Base-by-base conservation (phyloP, 2,888 invertebrate genomes). In the Lingula anatina region DNA sequence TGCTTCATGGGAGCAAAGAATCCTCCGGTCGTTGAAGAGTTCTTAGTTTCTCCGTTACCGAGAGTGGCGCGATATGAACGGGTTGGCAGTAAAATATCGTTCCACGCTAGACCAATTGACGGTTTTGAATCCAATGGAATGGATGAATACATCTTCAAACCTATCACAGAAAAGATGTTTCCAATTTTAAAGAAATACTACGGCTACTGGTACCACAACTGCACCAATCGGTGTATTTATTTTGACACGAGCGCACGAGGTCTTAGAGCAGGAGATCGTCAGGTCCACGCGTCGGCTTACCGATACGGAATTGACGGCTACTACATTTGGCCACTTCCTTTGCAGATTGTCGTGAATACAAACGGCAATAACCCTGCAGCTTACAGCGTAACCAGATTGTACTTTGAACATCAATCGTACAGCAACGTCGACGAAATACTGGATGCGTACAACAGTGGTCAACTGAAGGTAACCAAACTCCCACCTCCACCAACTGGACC, bases 251-350 rank as follows among this genome's bases (percentile, higher is more conserved):
- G 65, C 0, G 67, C 69, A 1, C 55, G 65, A 44, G 9, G 9
- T 1, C 50, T 56, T 18, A 48, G 53, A 38, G 61, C 60, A 43
- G 64, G 62, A 0, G 62, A 67, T 21, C 43, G 69, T 26, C 55
- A 52, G 47, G 55, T 62, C 7, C 67, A 66, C 66, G 63, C 65
- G 48, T 59, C 63, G 59, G 56, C 64, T 0, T 66, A 61, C 45
- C 55, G 66, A 9, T 61, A 65, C 36, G 61, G 65, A 9, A n/a
- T n/a, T n/a, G 68, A 68, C 44, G 69, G 69, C 1, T 64, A 56
- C 38, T 61, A 64, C n/a, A 55, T 67, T 1, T 64, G 66, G 38
- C 69, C 71, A 0, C 50, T 69, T 5, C 68, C 67, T 5, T 50
- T 71, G n/a, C 66, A 68, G 37, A 53, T 71, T 31, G 62, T 15